Evolutionary conservation across 2,888 invertebrate species (phyloP), one percentile per base, ranked within the genome.

Genomic region (Monoplex corrugatus): DNA sequence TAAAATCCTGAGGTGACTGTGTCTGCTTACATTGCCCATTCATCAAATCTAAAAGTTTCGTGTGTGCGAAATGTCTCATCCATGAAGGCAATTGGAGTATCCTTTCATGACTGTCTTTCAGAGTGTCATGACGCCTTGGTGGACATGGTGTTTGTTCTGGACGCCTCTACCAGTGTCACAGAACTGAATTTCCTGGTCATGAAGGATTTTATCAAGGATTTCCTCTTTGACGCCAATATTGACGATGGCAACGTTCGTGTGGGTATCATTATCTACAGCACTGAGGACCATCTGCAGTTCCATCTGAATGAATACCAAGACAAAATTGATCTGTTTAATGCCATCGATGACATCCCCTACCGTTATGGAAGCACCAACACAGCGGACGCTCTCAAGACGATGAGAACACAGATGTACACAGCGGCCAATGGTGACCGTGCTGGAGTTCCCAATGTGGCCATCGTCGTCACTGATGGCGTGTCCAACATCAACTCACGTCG

Each of bases 381-480:
- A 0, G 94, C 94, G 38, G 94, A 93, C 87, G 95, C 93, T 13
- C 90, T 95, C 0, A 88, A 92, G 10, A 91, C 93, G n/a, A 93
- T 94, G 93, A 90, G 93, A 19, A 90, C 87, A 32, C 88, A 92
- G 72, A 93, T 94, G 92, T 95, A 94, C 89, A 93, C 93, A 2
- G 82, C 87, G 0, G 89, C 78, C 3, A 93, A 93, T 85, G 95
- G 95, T 35, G 95, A 95, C 89, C 90, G 95, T 23, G 89, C 92
- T 10, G 93, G 89, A 75, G 94, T 94, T 0, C 92, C 92, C 3
- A 94, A 95, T 89, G 91, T 94, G n/a, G 93, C 92, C 45, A 92
- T 95, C 57, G 91, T 95, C n/a, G 88, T 95, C 80, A 95, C 95
- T 32, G 95, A 95, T 89, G 95, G 95, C 87, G 94, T 94, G 43